phyloP scores from a whole-genome alignment of 35 echinoderm and acorn worm species.

The Ophioderma brevispina region DNA sequence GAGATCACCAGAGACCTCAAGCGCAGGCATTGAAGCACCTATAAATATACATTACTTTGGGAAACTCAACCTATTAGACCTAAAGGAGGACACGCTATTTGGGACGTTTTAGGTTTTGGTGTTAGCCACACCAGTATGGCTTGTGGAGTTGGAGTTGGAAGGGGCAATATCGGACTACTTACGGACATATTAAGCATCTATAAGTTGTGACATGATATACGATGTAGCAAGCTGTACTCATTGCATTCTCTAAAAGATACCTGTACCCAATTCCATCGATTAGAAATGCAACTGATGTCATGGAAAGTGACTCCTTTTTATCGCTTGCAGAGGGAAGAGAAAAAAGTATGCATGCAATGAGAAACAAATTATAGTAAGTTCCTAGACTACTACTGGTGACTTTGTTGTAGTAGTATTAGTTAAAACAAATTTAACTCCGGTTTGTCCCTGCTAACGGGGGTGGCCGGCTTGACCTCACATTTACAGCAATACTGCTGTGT shows the following conservation, averaged over 20 bases:
- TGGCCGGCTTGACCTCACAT: no score
- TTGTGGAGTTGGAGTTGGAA: conserved; percentile 85
- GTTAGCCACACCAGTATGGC: conserved; percentile 94
- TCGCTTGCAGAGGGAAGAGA: conserved; percentile 81
- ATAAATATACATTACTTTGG: conserved; percentile 94
- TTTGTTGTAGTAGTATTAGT: no score
- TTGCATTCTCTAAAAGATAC: conserved; percentile 89
- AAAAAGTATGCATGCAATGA: no score
- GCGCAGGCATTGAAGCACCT: conserved; percentile 81
- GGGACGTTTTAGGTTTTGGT: conserved; percentile 90
- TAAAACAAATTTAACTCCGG: no score
- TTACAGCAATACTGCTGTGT: no score
- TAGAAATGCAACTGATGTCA: conserved; percentile 89
- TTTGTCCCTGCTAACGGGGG: no score
- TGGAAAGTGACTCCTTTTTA: conserved; percentile 93
- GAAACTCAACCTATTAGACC: conserved; percentile 81
- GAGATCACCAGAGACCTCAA: conserved; percentile 92
- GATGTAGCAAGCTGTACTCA: conserved; percentile 92
- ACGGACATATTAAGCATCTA: conserved; percentile 84
- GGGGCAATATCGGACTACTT: conserved; percentile 93
- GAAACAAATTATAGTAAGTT: no score
- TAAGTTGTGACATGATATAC: conserved; percentile 97
- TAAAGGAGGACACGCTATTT: conserved; percentile 84
- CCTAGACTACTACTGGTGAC: no score
- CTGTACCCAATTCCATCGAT: conserved; percentile 88